These are phyloP conservation scores for Argyrosomus japonicus DNA, from an alignment of 2,113 vertebrate genomes.

Conservation along the genomic window DNA sequence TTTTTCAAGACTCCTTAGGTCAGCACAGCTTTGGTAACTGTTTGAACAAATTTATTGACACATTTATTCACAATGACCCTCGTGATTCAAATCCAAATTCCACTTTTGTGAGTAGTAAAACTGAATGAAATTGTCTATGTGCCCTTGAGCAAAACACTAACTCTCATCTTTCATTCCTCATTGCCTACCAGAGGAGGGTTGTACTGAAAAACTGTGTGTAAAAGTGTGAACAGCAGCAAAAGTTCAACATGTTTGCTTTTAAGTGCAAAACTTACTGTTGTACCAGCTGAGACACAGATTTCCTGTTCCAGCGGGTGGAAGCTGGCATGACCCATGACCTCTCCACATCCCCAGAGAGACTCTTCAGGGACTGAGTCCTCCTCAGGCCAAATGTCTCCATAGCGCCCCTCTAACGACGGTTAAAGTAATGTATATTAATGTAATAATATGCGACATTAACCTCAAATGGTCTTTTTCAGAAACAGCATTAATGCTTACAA, in stretches of 20 bases:
- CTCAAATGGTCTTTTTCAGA: neutral
- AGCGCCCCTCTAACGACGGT: conserved; percentile 34
- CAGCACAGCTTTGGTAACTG: conserved; percentile 86
- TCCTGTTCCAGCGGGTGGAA: conserved; percentile 69
- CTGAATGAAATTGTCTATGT: neutral
- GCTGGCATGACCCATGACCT: conserved; percentile 66
- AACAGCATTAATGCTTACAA: neutral
- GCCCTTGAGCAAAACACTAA: neutral
- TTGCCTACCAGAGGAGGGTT: neutral
- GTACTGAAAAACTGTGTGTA: neutral
- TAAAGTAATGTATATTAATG: conserved; percentile 5
- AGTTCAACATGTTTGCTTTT: neutral
- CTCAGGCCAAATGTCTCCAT: conserved; percentile 78
- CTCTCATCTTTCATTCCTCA: neutral
- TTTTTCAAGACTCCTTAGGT: conserved; percentile 64
- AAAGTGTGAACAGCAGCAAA: neutral
- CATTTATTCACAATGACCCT: neutral
- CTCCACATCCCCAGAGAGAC: conserved; percentile 69
- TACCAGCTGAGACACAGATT: conserved; percentile 87
- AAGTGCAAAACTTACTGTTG: conserved; percentile 80
- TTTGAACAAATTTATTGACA: conserved; percentile 39
- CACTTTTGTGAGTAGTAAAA: neutral
- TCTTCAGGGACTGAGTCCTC: conserved; percentile 81
- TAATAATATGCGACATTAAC: neutral
- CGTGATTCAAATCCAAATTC: neutral